Evolutionary conservation across 2,888 invertebrate species (phyloP), one percentile per base, ranked within the genome.

Genomic region (Cecidostiba fungosa): DNA sequence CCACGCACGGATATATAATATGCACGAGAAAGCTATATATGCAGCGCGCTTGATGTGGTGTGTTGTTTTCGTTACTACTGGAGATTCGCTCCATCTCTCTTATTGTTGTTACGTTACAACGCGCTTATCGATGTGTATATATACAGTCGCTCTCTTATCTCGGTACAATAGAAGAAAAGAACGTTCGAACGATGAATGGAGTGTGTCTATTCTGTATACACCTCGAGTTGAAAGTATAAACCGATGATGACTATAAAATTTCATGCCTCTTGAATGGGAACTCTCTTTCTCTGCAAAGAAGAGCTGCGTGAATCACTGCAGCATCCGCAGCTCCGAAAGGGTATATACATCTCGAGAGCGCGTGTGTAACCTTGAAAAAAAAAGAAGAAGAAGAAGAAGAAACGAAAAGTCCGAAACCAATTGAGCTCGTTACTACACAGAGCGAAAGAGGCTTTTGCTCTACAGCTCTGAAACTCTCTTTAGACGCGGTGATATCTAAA

Each of bases 401-500:
- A 66, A 54, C 54, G 54, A 54, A 54, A 62, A 62, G 26, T 62
- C 12, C 26, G 12, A 26, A 26, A 66, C 3, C 66, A 29, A 66
- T 66, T 14, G 66, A 66, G 10, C 29, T 29, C 66, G 66, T 26
- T 66, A 26, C 6, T 1, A n/a, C n/a, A n/a, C n/a, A n/a, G n/a
- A n/a, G n/a, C 62, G 29, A 43, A 1, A 0, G 43, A 43, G 43
- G 12, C 12, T 2, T 43, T 43, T 43, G 12, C 39, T 39, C 39
- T 6, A 8, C 39, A 39, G 39, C 39, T 39, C 39, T 36, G 6
- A 23, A 3, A 66, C 29, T 59, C 54, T 59, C 54, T 59, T 59
- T 26, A 66, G 66, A 26, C 66, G 66, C 10, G 5, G n/a, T 12
- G 47, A 54, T n/a, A n/a, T 72, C 77, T 36, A 79, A 62, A 76